These are phyloP conservation scores for Thaumatotibia leucotreta DNA, from an alignment of 1,140 invertebrate genomes.

Conservation along the genomic window DNA sequence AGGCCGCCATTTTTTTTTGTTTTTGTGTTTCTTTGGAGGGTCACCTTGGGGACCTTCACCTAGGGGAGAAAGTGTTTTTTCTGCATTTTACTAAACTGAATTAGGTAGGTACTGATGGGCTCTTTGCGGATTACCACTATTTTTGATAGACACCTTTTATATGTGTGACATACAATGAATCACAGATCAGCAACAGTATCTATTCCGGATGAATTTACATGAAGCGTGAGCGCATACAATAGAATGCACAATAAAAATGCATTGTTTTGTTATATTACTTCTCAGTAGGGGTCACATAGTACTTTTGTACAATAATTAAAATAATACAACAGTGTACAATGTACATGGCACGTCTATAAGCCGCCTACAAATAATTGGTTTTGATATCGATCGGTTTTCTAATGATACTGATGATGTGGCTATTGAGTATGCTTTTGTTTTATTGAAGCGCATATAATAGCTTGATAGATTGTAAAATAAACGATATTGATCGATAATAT, in stretches of 20 bases:
- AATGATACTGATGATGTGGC: conserved; percentile 22
- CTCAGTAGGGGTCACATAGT: conserved; percentile 49
- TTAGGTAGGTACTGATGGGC: too few species aligned
- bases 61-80: too few species aligned
- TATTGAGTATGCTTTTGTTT: not conserved
- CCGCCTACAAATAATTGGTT: conserved; percentile 42
- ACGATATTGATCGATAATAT: too few species aligned
- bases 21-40: too few species aligned
- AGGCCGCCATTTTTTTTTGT: too few species aligned
- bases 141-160: too few species aligned
- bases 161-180: too few species aligned
- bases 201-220: not conserved
- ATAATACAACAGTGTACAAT: conserved; percentile 39
- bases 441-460: not conserved
- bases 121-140: too few species aligned
- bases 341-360: conserved; percentile 24
- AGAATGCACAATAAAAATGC: conserved; percentile 15
- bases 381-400: conserved; percentile 28
- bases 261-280: conserved; percentile 49
- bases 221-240: not conserved
- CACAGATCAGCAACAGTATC: not conserved
- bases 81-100: too few species aligned
- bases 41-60: too few species aligned
- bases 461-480: not conserved
- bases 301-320: conserved; percentile 66